Percentiles rank a stretch among this genome's conserved stretches.
Evolutionary conservation across 35 echinoderm and acorn worm species (phyloP).

Genomic region (Holothuria glaberrima): DNA sequence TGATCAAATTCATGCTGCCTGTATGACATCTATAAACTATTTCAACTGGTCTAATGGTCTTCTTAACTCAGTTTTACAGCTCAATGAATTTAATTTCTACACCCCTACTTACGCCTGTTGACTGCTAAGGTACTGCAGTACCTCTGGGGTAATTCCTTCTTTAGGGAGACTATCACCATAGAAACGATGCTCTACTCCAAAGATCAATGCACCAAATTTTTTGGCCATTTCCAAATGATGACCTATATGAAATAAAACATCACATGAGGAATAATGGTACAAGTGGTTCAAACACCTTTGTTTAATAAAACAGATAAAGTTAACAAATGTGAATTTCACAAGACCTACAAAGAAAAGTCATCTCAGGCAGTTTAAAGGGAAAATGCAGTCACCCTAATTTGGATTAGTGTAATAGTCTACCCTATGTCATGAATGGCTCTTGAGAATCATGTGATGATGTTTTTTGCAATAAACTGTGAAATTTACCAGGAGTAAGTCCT

Average conservation of each 20-base stretch:
- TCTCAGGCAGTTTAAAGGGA: no score
- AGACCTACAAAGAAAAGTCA: no score
- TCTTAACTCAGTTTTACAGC: no score
- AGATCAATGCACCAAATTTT: conserved; percentile 65
- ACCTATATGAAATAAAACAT: conserved; percentile 23
- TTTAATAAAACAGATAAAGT: background rate
- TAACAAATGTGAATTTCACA: background rate
- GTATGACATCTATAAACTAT: no score
- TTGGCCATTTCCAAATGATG: conserved; percentile 69
- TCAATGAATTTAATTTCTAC: no score
- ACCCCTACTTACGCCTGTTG: conserved; percentile 76
- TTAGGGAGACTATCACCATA: conserved; percentile 71
- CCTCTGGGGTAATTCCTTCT: conserved; percentile 35
- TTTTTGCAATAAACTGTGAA: no score
- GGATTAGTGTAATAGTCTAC: no score
- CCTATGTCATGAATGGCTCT: no score
- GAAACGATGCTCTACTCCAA: conserved; percentile 82
- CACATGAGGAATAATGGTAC: background rate
- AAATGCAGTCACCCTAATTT: no score
- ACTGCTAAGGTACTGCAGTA: conserved; percentile 74
- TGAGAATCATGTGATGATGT: no score
- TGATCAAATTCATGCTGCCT: background rate
- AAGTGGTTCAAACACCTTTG: background rate
- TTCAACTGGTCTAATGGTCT: no score
- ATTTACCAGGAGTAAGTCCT: no score